Conservation (phyloP, 2,113 vertebrate genomes). For the Pelodiscus sinensis region DNA sequence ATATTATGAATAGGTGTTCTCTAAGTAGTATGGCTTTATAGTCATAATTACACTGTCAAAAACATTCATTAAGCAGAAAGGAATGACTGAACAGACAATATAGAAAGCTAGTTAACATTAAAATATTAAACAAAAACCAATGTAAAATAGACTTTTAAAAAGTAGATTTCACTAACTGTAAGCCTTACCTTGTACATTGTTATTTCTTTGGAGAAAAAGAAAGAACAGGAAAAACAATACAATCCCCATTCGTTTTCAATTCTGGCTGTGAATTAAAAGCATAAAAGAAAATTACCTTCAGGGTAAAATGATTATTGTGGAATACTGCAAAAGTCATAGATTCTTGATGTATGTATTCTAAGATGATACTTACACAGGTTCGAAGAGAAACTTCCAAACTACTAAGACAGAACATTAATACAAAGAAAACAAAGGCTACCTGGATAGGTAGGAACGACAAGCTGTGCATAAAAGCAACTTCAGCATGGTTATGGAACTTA, state of each 20-base stretch:
- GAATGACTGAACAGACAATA: slow-evolving; percentile 32
- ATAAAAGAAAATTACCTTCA: slow-evolving; percentile 75
- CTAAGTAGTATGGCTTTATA: background rate
- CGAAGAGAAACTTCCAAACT: slow-evolving; percentile 67
- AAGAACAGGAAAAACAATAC: slow-evolving; percentile 89
- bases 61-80: slow-evolving; percentile 25
- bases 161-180: slow-evolving; percentile 5
- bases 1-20: slow-evolving; percentile 6
- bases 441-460: slow-evolving; percentile 79
- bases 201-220: slow-evolving; percentile 88
- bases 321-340: slow-evolving; percentile 42
- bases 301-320: slow-evolving; percentile 37
- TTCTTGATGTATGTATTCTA: slow-evolving; percentile 52
- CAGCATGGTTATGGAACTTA: slow-evolving; percentile 70
- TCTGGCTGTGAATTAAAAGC: slow-evolving; percentile 80
- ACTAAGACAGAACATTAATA: slow-evolving; percentile 43
- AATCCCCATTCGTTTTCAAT: slow-evolving; percentile 96
- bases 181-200: slow-evolving; percentile 89
- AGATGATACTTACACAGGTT: slow-evolving; percentile 56
- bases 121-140: slow-evolving; percentile 59
- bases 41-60: slow-evolving; percentile 26
- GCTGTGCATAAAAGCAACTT: slow-evolving; percentile 71
- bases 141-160: slow-evolving; percentile 22
- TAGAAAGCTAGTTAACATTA: slow-evolving; percentile 28
- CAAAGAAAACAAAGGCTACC: slow-evolving; percentile 79